Evolutionary conservation across 2,888 invertebrate species (phyloP), one percentile per base, ranked within the genome.

Genomic region (Capitulum mitella): DNA sequence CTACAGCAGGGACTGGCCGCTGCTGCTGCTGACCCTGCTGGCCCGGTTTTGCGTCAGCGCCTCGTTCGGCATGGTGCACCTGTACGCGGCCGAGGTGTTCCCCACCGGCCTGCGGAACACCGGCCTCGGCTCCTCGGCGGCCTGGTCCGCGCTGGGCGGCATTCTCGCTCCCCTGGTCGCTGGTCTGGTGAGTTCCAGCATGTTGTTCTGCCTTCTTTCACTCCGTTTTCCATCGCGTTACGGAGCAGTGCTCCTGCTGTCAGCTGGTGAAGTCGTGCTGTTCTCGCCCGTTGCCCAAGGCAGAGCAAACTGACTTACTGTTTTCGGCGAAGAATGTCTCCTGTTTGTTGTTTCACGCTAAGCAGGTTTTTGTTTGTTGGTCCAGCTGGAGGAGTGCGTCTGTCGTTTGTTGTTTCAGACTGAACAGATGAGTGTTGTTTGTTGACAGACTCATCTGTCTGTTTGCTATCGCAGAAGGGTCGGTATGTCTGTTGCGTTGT

Each of bases 31-130:
- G 54, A 92, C 93, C 61, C 26, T 54, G 54, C 26, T 54, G 54
- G 54, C 54, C 54, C 54, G 54, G 26, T n/a, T 54, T 90, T 92
- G 94, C 14, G 90, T 93, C 86, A 92, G 93, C 32, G 90, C 94
- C 75, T 90, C 92, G 1, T 96, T 95, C 84, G 92, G 94, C 2
- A 92, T 93, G 1, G 92, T 92, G 8, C 96, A 95, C 85, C 89
- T 95, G 29, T 95, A 92, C 85, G 92, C 93, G 0, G 94, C 94
- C 0, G 95, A 96, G 86, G 85, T 95, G 26, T 95, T 94, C 85
- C 95, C 95, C 0, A 96, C 95, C 0, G 92, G 94, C 1, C 91
- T 95, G 0, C 89, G 95, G 43, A 95, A 95, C 84, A 91, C 92
- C 61, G 95, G 94, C 0, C 90, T 95, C 79, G 95, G 95, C 0